Percentiles rank a stretch among this genome's conserved stretches.
Evolutionary conservation across 37 sponge, comb jelly and placozoan genomes (phyloP).

Genomic region (Beroe forskalii): DNA sequence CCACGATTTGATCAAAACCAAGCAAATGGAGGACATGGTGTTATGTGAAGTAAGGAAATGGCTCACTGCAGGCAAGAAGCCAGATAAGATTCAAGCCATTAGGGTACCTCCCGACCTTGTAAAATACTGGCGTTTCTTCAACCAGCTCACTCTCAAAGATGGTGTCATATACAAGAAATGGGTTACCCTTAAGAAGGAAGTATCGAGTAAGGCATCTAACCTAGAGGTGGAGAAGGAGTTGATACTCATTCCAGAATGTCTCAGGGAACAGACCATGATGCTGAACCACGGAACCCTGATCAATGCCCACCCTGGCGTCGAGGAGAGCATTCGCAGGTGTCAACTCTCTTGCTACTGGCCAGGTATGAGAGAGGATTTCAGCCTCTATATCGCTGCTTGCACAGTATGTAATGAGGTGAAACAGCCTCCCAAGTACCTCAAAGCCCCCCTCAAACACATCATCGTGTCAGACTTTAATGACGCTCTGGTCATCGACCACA

Average conservation of each 20-base stretch:
- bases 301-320: not conserved
- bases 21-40: not conserved
- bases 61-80: not conserved
- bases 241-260: not conserved
- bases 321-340: not conserved
- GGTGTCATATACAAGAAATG: not conserved
- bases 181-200: not conserved
- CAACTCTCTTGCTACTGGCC: not conserved
- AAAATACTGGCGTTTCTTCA: not conserved
- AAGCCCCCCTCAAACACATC: not conserved
- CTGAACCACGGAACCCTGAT: not conserved
- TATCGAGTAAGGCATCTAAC: no score
- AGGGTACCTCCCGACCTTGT: not conserved
- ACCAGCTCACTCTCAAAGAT: not conserved
- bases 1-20: not conserved
- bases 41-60: not conserved
- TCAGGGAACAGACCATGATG: not conserved
- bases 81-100: not conserved
- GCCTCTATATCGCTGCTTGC: not conserved
- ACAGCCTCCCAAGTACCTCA: not conserved
- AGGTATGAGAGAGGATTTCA: not conserved
- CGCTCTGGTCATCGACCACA: not conserved
- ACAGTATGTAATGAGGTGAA: not conserved
- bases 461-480: not conserved
- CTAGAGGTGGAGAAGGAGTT: no score